Percentiles rank a stretch among this genome's conserved stretches.
These are phyloP conservation scores for Oopsacas minuta DNA, from an alignment of 37 sponge, comb jelly and placozoan species.

Conservation along the genomic window DNA sequence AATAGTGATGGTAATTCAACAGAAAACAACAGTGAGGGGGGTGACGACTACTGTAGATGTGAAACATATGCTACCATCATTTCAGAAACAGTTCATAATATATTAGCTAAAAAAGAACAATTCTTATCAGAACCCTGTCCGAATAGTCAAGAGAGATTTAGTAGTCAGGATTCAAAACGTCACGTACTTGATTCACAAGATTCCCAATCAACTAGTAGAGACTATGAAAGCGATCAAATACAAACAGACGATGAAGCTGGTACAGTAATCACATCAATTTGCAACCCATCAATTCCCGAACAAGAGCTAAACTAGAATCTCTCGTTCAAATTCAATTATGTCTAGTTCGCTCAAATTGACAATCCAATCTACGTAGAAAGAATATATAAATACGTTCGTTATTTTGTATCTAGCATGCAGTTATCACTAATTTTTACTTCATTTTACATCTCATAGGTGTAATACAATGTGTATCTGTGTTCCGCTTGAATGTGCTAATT, in stretches of 20 bases:
- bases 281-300: not conserved
- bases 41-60: not conserved
- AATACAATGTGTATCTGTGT: not conserved
- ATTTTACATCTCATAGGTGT: constrained; percentile 12
- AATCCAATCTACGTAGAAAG: not conserved
- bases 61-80: not conserved
- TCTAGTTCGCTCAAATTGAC: not conserved
- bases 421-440: constrained; percentile 16
- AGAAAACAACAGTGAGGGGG: not conserved
- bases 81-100: not conserved
- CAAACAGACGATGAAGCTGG: not conserved
- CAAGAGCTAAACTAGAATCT: not conserved
- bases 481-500: constrained; percentile 17
- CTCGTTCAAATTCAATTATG: not conserved
- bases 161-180: not conserved
- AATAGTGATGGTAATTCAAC: not conserved
- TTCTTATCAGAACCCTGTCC: not conserved
- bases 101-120: constrained; percentile 13
- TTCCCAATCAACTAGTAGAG: not conserved
- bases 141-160: not conserved
- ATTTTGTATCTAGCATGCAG: constrained; percentile 20
- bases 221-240: not conserved
- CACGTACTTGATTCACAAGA: not conserved
- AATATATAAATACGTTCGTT: constrained; percentile 2
- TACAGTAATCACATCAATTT: not conserved